Conservation (phyloP, 2,888 invertebrate species). For the Gisinianus flammeolus region DNA sequence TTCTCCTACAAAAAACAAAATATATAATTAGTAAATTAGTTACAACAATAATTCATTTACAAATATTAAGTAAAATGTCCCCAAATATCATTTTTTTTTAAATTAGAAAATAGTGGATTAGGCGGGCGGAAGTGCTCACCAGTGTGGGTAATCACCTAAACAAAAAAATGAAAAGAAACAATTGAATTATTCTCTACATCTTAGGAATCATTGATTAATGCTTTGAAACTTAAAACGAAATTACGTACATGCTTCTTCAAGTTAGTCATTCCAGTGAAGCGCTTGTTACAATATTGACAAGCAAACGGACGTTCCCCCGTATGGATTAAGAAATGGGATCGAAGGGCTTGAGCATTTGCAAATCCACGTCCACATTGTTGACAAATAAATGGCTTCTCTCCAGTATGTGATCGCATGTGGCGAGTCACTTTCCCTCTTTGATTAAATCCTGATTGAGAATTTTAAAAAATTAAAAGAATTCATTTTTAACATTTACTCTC, state of each 20-base stretch:
- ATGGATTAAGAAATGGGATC: slow-evolving; percentile 54
- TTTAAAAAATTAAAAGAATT: neutral
- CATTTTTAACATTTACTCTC: too few species aligned
- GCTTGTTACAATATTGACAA: slow-evolving; percentile 68
- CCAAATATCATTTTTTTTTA: neutral
- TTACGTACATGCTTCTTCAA: slow-evolving; percentile 69
- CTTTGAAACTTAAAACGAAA: neutral
- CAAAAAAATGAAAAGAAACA: too few species aligned
- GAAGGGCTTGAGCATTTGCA: slow-evolving; percentile 62
- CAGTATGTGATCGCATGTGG: slow-evolving; percentile 71
- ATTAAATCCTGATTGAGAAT: slow-evolving; percentile 65
- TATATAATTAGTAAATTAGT: too few species aligned
- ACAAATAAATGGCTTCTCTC: slow-evolving; percentile 68
- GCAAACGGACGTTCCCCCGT: slow-evolving; percentile 50
- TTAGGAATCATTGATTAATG: too few species aligned
- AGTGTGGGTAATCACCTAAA: too few species aligned
- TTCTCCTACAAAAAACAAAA: slow-evolving; percentile 65
- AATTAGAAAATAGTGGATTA: too few species aligned
- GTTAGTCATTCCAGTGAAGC: slow-evolving; percentile 71
- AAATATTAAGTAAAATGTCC: neutral
- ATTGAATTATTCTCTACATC: too few species aligned
- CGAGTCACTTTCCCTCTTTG: slow-evolving; percentile 74
- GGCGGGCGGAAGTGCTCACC: too few species aligned
- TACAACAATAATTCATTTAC: neutral
- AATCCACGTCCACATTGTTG: slow-evolving; percentile 67